Evolutionary conservation across 1,140 invertebrate species (phyloP), one percentile per base, ranked within the genome.

Genomic region (Helicoverpa zea): DNA sequence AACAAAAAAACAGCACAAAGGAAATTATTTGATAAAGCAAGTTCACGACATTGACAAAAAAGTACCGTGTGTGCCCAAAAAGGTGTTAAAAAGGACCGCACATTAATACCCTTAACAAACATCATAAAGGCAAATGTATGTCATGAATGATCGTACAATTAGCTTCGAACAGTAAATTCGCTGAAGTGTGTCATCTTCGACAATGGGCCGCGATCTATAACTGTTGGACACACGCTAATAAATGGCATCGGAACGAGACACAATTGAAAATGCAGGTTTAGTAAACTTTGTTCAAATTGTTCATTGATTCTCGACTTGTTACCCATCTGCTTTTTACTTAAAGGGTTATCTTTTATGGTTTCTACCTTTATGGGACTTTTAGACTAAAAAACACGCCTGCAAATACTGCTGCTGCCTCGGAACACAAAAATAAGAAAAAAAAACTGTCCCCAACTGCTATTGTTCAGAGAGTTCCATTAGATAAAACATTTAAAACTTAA

Each of bases 221-320:
- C 63, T 47, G 63, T 64, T n/a, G 14, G n/a, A 1, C 9, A 64
- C 58, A 30, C 23, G 68, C 49, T 72, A 72, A 54, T 72, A 54
- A 12, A 10, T 72, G 4, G 12, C 49, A 30, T 12, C 35, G n/a
- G 16, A 72, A 54, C 47, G 68, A 54, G 68, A 72, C 23, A 72
- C 7, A 18, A 13, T 11, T 72, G 23, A 13, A 13, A 12, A 14
- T 54, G 66, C 12, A 51, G 66, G 47, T 52, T 29, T 30, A 30
- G 18, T 49, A 68, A 3, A 29, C 23, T 61, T 61, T 61, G 58
- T 12, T 29, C 58, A 12, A 61, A 11, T 29, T 9, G 11, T 23
- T 59, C 9, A 2, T 18, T 11, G 0, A 9, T 9, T 18, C 3
- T 56, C 35, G 0, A 7, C 4, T 43, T 43, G 1, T 58, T 58